Conservation (phyloP, 1,140 invertebrate species). For the Camponotus vicinus region DNA sequence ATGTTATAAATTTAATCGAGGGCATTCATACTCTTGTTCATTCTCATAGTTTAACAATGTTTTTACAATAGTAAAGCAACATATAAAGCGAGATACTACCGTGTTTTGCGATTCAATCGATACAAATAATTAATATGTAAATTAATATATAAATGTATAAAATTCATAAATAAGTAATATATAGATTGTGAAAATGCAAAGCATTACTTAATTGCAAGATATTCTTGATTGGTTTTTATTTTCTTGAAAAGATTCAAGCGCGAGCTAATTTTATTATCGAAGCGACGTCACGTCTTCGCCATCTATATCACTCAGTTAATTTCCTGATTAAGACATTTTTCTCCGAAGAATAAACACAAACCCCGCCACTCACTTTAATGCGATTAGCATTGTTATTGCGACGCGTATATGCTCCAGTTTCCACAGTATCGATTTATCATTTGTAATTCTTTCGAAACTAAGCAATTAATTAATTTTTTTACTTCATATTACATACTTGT, state of each 20-base stretch:
- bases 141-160: not conserved
- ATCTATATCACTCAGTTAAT: conserved; percentile 24
- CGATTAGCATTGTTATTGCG: conserved; percentile 19
- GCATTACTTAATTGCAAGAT: not conserved
- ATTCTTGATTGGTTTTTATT: not conserved
- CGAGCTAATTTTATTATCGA: conserved; percentile 20
- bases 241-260: not conserved
- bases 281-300: not conserved
- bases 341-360: conserved; percentile 10
- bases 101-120: too few relatives aligned
- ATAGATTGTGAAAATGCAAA: not conserved
- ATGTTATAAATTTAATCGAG: conserved; percentile 34
- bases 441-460: not conserved
- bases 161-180: not conserved
- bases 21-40: not conserved
- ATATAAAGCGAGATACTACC: too few relatives aligned
- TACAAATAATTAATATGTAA: too few relatives aligned
- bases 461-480: not conserved
- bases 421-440: conserved; percentile 17
- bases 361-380: conserved; percentile 7
- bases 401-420: conserved; percentile 11
- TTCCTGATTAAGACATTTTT: conserved; percentile 41
- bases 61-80: too few relatives aligned
- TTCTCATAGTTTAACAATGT: too few relatives aligned
- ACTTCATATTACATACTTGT: not conserved